These are phyloP conservation scores for Potorous gilbertii DNA, from an alignment of 2,797 vertebrate species.

Conservation along the genomic window DNA sequence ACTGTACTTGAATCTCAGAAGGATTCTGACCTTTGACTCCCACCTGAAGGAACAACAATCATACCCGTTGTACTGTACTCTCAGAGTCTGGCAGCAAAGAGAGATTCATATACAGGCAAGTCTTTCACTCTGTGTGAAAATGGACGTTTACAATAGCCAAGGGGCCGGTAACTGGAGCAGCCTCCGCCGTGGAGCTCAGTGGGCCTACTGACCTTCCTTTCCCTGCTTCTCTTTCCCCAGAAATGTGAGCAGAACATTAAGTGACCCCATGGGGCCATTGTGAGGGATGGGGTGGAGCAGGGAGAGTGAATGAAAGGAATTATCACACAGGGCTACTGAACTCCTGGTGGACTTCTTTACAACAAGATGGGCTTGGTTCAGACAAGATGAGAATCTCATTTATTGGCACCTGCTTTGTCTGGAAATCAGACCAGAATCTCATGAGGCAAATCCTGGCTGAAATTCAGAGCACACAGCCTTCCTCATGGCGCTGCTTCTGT, in stretches of 20 bases:
- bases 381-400: background rate
- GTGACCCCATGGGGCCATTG: background rate
- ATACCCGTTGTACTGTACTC: background rate
- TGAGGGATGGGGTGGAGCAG: background rate
- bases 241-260: background rate
- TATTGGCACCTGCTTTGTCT: conserved; percentile 44
- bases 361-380: background rate
- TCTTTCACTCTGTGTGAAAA: background rate
- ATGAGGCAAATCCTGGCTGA: conserved; percentile 44
- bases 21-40: background rate
- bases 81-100: background rate
- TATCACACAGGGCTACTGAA: background rate
- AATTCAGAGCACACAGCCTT: conserved; percentile 13
- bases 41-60: background rate
- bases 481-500: background rate
- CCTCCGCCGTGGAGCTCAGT: background rate
- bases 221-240: background rate
- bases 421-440: conserved; percentile 15
- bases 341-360: background rate
- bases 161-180: background rate
- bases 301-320: background rate
- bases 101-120: background rate
- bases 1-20: background rate
- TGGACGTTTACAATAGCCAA: background rate
- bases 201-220: background rate